These are phyloP conservation scores for Geophilus truncorum DNA, from an alignment of 2,888 invertebrate species.

Conservation along the genomic window DNA sequence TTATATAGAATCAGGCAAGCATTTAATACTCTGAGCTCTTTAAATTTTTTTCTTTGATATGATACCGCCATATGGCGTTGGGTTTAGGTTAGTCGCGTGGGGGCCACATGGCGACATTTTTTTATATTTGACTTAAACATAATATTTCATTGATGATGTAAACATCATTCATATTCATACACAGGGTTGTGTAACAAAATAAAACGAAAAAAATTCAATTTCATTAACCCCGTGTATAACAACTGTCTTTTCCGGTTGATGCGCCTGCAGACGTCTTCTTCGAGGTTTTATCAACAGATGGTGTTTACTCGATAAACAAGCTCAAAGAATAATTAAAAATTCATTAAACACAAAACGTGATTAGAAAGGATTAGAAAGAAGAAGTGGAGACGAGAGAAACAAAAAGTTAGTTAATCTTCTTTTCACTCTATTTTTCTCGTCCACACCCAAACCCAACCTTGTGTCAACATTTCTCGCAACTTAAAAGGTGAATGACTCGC, in stretches of 20 bases:
- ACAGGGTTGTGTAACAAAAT: background rate
- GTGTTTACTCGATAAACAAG: background rate
- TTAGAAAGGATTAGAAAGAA: background rate
- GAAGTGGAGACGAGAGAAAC: too few species aligned
- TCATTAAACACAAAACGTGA: background rate
- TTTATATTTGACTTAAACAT: background rate
- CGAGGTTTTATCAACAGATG: slow-evolving; percentile 6
- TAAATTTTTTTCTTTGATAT: background rate
- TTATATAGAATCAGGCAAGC: background rate
- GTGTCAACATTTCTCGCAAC: background rate
- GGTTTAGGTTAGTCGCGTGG: background rate
- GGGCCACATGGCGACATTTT: slow-evolving; percentile 20
- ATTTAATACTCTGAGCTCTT: background rate
- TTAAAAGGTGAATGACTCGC: slow-evolving; percentile 25
- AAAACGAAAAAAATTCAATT: background rate
- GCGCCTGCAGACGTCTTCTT: background rate
- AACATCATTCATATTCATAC: background rate
- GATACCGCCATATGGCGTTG: background rate
- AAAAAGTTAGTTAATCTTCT: background rate
- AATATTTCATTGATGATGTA: background rate
- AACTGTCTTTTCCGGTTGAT: slow-evolving; percentile 15
- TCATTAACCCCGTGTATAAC: background rate
- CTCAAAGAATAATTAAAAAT: background rate
- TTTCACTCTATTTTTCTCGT: background rate
- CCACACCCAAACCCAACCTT: background rate